Evolutionary conservation across 2,113 vertebrate species (phyloP).

Genomic region (Salvelinus fontinalis): DNA sequence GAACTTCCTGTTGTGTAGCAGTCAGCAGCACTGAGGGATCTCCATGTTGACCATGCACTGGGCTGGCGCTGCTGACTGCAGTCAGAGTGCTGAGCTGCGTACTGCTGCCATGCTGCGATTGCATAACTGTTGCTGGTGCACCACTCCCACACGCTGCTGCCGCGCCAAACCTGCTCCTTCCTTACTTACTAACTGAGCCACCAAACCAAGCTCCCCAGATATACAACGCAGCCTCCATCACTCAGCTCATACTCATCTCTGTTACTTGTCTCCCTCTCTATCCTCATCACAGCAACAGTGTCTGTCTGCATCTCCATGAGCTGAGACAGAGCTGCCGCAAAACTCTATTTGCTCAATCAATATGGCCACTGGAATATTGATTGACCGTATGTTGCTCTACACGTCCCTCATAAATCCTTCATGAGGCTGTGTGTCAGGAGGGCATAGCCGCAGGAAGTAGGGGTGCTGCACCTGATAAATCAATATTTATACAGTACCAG

Average conservation of each 20-base stretch:
- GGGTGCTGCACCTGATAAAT: too few species aligned
- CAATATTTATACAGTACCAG: too few species aligned
- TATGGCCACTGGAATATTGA: conserved; percentile 34
- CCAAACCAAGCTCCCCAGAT: neutral
- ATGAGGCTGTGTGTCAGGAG: conserved; percentile 17
- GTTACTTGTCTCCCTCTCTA: neutral
- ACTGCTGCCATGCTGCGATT: conserved; percentile 66
- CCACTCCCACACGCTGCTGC: conserved; percentile 62
- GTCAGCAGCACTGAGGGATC: conserved; percentile 59
- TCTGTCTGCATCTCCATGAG: neutral
- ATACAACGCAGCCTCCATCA: too few species aligned
- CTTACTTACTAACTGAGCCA: conserved; percentile 11
- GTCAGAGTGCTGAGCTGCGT: conserved; percentile 34
- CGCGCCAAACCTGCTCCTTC: conserved; percentile 35
- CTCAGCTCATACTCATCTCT: too few species aligned
- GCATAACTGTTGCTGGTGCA: conserved; percentile 68
- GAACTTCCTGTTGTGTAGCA: conserved; percentile 60
- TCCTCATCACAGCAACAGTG: neutral
- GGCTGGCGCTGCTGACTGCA: conserved; percentile 42
- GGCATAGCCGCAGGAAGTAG: neutral
- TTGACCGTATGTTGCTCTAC: conserved; percentile 13
- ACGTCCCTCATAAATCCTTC: too few species aligned
- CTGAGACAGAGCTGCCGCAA: conserved; percentile 15
- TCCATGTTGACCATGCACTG: conserved; percentile 55
- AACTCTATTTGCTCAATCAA: conserved; percentile 39